A percentile compares a stretch with the other conserved stretches of the same genome.
Evolutionary conservation across 2,888 invertebrate species (phyloP).

Genomic region (Drosophila ustulata): DNA sequence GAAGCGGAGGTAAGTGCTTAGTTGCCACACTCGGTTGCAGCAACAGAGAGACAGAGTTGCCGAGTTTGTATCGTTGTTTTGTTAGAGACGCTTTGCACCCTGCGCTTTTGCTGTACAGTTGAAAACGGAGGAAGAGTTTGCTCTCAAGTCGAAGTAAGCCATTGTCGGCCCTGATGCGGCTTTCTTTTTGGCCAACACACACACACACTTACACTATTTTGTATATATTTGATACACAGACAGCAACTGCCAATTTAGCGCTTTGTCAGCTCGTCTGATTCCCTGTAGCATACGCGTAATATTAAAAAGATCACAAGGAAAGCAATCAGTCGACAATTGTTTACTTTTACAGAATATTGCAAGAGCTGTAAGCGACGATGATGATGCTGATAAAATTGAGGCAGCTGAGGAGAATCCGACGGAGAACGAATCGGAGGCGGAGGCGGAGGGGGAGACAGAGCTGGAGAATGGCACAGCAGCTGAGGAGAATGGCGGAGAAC

Average conservation of each 20-base stretch:
- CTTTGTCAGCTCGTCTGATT: constrained; percentile 36
- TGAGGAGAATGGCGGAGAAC: constrained; percentile 30
- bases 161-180: constrained; percentile 83
- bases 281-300: constrained; percentile 20
- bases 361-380: constrained; percentile 78
- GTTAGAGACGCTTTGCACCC: constrained; percentile 52
- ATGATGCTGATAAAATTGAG: constrained; percentile 38
- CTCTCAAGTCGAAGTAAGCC: constrained; percentile 81
- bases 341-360: constrained; percentile 85
- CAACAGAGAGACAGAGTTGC: background rate
- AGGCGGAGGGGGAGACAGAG: constrained; percentile 20
- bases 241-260: constrained; percentile 18
- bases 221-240: constrained; percentile 28
- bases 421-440: constrained; percentile 7
- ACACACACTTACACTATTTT: constrained; percentile 11
- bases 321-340: constrained; percentile 85
- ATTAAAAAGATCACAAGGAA: constrained; percentile 62
- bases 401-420: constrained; percentile 5
- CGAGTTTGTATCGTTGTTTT: constrained; percentile 28
- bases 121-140: constrained; percentile 17
- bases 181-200: constrained; percentile 47
- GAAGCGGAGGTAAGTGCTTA: constrained; percentile 62
- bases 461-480: background rate
- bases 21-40: constrained; percentile 2
- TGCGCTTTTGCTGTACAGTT: constrained; percentile 68